These are phyloP conservation scores for Asbolus verrucosus DNA, from an alignment of 1,140 invertebrate genomes.

Conservation along the genomic window DNA sequence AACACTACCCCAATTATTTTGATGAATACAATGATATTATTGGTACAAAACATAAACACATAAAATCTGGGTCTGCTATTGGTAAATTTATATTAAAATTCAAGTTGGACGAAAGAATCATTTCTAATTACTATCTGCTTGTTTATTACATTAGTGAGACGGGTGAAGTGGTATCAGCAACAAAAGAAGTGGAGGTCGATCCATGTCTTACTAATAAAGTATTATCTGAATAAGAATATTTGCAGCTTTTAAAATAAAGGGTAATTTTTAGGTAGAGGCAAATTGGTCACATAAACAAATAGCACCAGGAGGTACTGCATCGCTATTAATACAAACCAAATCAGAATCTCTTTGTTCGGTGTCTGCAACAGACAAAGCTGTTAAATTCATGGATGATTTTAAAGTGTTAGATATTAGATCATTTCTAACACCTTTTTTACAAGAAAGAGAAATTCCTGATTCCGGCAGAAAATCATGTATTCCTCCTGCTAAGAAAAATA, in stretches of 20 bases:
- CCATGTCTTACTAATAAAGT: slow-evolving; percentile 55
- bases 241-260: not conserved
- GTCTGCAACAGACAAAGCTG: slow-evolving; percentile 72
- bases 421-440: slow-evolving; percentile 50
- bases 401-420: slow-evolving; percentile 1
- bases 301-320: slow-evolving; percentile 68
- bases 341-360: slow-evolving; percentile 72
- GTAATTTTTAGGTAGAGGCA: slow-evolving; percentile 55
- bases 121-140: slow-evolving; percentile 52
- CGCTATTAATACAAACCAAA: slow-evolving; percentile 67
- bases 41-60: slow-evolving; percentile 51
- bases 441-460: slow-evolving; percentile 37
- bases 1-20: slow-evolving; percentile 41
- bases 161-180: slow-evolving; percentile 55
- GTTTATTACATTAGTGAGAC: slow-evolving; percentile 53
- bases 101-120: slow-evolving; percentile 52
- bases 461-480: slow-evolving; percentile 53
- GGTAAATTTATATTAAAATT: slow-evolving; percentile 54
- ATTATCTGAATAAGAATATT: not conserved
- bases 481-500: slow-evolving; percentile 46
- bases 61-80: slow-evolving; percentile 47
- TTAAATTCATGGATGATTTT: slow-evolving; percentile 65
- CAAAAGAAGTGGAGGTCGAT: slow-evolving; percentile 47
- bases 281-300: slow-evolving; percentile 55
- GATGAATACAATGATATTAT: slow-evolving; percentile 54